These are phyloP conservation scores for Thalpophila matura DNA, from an alignment of 2,888 invertebrate species.

Conservation along the genomic window DNA sequence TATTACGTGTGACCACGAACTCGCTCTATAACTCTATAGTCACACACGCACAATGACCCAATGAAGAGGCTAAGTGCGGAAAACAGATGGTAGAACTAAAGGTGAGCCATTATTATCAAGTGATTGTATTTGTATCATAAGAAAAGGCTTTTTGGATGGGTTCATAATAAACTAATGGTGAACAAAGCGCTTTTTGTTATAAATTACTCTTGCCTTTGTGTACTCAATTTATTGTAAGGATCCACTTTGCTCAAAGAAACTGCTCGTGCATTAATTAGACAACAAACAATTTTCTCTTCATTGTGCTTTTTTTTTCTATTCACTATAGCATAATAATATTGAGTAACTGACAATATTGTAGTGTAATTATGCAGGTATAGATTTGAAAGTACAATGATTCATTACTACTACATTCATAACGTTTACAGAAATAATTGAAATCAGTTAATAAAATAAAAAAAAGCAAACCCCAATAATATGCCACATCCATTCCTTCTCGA, in stretches of 20 bases:
- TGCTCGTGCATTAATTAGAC: slow-evolving; percentile 45
- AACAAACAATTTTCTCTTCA: not conserved
- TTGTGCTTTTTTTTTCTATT: not conserved
- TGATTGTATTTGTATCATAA: not conserved
- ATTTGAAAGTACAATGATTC: no score
- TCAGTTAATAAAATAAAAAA: no score
- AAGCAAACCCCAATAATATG: not conserved
- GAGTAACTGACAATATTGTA: not conserved
- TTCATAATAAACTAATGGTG: not conserved
- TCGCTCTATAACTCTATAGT: no score
- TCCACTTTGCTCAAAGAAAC: slow-evolving; percentile 21
- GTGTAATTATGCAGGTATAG: not conserved
- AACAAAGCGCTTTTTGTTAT: not conserved
- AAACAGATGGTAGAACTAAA: no score
- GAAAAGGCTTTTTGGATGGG: not conserved
- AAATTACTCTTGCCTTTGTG: not conserved
- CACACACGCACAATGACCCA: no score
- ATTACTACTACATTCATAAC: no score
- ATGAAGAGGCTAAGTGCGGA: no score
- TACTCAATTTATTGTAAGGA: slow-evolving; percentile 20
- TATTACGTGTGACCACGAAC: no score
- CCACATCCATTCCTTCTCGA: slow-evolving; percentile 40
- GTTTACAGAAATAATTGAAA: no score
- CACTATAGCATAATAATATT: not conserved
- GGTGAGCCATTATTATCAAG: no score